Percentiles rank a stretch among this genome's conserved stretches.
Conservation (phyloP, 2,113 vertebrate species). For the Datnioides undecimradiatus region DNA sequence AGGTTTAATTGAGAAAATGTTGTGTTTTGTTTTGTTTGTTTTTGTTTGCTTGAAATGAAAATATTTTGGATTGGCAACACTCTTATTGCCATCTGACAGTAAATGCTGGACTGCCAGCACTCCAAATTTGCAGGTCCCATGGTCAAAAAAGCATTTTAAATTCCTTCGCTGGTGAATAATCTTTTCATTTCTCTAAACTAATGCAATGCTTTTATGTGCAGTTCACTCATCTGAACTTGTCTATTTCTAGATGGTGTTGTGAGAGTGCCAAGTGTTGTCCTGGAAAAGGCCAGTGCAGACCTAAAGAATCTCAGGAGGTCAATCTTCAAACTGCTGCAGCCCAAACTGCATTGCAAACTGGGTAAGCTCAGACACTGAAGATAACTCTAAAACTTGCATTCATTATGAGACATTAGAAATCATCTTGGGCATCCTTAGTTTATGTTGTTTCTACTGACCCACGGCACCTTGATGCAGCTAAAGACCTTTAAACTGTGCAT, state of each 20-base stretch:
- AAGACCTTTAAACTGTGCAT: not conserved
- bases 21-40: not conserved
- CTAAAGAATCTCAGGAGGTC: constrained; percentile 86
- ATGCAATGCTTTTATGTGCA: not conserved
- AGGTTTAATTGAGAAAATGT: not conserved
- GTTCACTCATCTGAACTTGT: not conserved
- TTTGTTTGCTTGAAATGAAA: not conserved
- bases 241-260: constrained; percentile 58
- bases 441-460: not conserved
- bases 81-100: too few relatives aligned
- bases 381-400: not conserved
- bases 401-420: not conserved
- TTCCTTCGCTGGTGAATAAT: not conserved
- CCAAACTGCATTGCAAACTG: constrained; percentile 86
- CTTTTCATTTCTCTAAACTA: not conserved
- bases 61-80: not conserved
- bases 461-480: not conserved
- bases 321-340: constrained; percentile 86
- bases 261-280: constrained; percentile 69
- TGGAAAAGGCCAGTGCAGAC: constrained; percentile 81
- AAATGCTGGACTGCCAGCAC: not conserved
- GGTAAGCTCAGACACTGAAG: constrained; percentile 83
- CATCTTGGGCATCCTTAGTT: not conserved
- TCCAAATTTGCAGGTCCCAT: not conserved
- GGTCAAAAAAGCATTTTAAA: not conserved